Conservation (phyloP, 2,888 invertebrate genomes). For the Catocala fraxini region DNA sequence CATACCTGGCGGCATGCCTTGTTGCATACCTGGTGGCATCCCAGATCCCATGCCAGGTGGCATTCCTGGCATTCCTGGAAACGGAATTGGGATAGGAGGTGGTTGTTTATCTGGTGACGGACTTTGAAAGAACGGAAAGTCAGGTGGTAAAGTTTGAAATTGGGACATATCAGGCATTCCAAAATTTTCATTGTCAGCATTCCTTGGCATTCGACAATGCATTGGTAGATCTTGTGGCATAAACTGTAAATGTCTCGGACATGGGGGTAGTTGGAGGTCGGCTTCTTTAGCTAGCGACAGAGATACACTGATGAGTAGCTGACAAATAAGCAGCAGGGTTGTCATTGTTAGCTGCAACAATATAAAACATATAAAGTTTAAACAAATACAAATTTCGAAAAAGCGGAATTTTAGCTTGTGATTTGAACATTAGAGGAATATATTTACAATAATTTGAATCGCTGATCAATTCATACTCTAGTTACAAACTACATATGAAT, state of each 20-base stretch:
- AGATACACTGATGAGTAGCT: slow-evolving; percentile 46
- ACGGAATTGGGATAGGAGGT: slow-evolving; percentile 51
- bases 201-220: slow-evolving; percentile 78
- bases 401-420: too few species aligned
- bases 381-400: background rate
- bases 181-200: slow-evolving; percentile 30
- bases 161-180: slow-evolving; percentile 19
- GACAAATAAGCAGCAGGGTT: slow-evolving; percentile 25
- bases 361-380: background rate
- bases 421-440: too few species aligned
- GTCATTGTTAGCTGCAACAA: slow-evolving; percentile 63
- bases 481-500: too few species aligned
- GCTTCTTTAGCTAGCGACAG: slow-evolving; percentile 52
- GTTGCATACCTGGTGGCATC: slow-evolving; percentile 35
- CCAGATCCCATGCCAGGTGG: slow-evolving; percentile 3
- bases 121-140: slow-evolving; percentile 43
- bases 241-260: slow-evolving; percentile 72
- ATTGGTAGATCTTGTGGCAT: slow-evolving; percentile 79
- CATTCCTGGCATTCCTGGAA: slow-evolving; percentile 42
- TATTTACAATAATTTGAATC: too few species aligned
- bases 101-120: slow-evolving; percentile 52
- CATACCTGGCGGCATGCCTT: slow-evolving; percentile 20
- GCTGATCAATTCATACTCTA: too few species aligned
- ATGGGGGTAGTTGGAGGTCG: slow-evolving; percentile 69
- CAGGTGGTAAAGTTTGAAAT: slow-evolving; percentile 45